Evolutionary conservation across 2,797 vertebrate species (phyloP), one percentile per base, ranked within the genome.

Genomic region (Pipistrellus kuhlii): DNA sequence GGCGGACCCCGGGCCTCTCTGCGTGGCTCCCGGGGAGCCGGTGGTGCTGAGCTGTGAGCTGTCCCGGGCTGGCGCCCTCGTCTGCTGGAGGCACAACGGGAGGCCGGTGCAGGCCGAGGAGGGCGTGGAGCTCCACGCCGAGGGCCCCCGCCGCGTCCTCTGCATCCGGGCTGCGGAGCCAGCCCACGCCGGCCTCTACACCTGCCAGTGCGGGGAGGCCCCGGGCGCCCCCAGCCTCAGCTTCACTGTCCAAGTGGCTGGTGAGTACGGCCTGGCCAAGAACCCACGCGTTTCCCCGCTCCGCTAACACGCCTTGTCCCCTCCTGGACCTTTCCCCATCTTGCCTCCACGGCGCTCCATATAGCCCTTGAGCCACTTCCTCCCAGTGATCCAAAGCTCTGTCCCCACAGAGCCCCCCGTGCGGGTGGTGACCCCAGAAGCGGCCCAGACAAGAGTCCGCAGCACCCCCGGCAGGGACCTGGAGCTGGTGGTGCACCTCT

Each of bases 401-500:
- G 90, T 93, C 72, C 72, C 95, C 83, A 88, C 96, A 96, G 97
- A 97, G 87, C 89, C 93, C 78, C 93, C 96, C 0, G 66, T 94
- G 85, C 62, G 88, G 80, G 95, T 97, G 73, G 94, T 97, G 85
- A 83, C 95, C 81, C 97, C 97, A 0, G 88, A 44, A 95, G 96
- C 94, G 69, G 75, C 69, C 59, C 95, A 96, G 94, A 95, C 92
- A 3, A 93, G 87, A 83, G 96, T 97, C 57, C 89, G 91, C 64
- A 99, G 98, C 97, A 94, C 93, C 91, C 98, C 98, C 81, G 99
- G 99, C 41, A 98, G 99, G 90, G 99, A 99, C 97, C 98, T 99
- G 75, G 98, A 99, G 96, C 98, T 99, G 85, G 99, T 99, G 82
- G 99, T 99, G 96, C 98, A 98, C 83, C 98, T 99, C 85, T 99